Conservation (phyloP, 2,888 invertebrate genomes). For the Malachius bipustulatus region DNA sequence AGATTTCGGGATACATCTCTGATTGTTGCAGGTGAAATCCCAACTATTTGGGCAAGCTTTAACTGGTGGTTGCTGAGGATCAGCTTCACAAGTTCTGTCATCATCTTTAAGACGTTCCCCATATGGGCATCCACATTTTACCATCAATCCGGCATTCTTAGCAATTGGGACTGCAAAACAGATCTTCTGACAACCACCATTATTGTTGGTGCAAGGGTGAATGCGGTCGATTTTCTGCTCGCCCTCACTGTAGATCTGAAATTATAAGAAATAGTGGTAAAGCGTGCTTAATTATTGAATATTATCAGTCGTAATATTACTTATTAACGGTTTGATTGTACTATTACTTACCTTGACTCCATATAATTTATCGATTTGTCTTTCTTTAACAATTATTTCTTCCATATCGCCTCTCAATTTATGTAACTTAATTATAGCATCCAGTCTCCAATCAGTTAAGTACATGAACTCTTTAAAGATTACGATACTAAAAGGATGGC, state of each 20-base stretch:
- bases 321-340: too few species aligned
- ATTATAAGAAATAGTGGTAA: slow-evolving; percentile 4
- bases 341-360: slow-evolving; percentile 63
- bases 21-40: slow-evolving; percentile 91
- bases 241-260: slow-evolving; percentile 54
- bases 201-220: slow-evolving; percentile 75
- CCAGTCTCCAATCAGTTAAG: slow-evolving; percentile 93
- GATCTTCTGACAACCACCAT: slow-evolving; percentile 88
- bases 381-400: slow-evolving; percentile 74
- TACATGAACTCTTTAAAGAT: slow-evolving; percentile 87
- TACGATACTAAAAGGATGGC: slow-evolving; percentile 86
- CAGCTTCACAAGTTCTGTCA: slow-evolving; percentile 57
- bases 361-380: slow-evolving; percentile 80
- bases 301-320: not conserved
- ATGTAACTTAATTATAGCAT: slow-evolving; percentile 83
- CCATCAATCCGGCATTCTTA: slow-evolving; percentile 43
- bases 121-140: slow-evolving; percentile 84
- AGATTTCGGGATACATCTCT: slow-evolving; percentile 81
- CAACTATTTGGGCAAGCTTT: slow-evolving; percentile 83
- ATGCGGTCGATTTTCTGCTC: slow-evolving; percentile 56
- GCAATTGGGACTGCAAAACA: slow-evolving; percentile 82
- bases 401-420: slow-evolving; percentile 83
- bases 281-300: not conserved
- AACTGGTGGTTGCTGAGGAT: slow-evolving; percentile 79
- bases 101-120: slow-evolving; percentile 71